A percentile compares a stretch with the other conserved stretches of the same genome.
Conservation (phyloP, 2,888 invertebrate species). For the Drosophila atripex region DNA sequence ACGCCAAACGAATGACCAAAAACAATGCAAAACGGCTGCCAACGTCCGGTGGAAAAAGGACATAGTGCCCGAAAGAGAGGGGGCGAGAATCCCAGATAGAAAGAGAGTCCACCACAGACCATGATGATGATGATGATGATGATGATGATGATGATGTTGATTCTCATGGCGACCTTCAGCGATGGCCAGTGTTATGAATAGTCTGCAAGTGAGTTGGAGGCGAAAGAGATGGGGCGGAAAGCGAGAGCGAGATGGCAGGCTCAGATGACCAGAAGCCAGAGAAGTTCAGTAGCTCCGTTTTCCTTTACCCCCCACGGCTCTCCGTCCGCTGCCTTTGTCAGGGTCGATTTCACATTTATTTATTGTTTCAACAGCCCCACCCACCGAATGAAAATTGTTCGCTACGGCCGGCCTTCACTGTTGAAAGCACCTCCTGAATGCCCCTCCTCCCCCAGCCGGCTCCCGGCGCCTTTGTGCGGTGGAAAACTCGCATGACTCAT, state of each 20-base stretch:
- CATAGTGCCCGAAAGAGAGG: slow-evolving; percentile 4
- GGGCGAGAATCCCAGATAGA: neutral
- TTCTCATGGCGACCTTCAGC: slow-evolving; percentile 36
- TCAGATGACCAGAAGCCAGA: slow-evolving; percentile 74
- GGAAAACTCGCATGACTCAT: slow-evolving; percentile 65
- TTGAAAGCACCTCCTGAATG: slow-evolving; percentile 4
- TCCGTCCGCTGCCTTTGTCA: slow-evolving; percentile 24
- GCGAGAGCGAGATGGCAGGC: slow-evolving; percentile 24
- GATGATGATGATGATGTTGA: slow-evolving; percentile 49
- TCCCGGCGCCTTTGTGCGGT: slow-evolving; percentile 23
- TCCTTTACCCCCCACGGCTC: slow-evolving; percentile 4
- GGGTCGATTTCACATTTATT: slow-evolving; percentile 46
- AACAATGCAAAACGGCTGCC: slow-evolving; percentile 78
- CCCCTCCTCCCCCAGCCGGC: neutral
- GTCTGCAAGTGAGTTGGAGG: slow-evolving; percentile 26
- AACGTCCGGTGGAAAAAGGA: slow-evolving; percentile 68
- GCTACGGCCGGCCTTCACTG: slow-evolving; percentile 7
- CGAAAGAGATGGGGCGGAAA: slow-evolving; percentile 4
- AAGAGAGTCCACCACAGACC: slow-evolving; percentile 24
- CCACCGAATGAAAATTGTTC: slow-evolving; percentile 16
- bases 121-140: slow-evolving; percentile 16
- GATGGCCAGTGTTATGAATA: slow-evolving; percentile 41
- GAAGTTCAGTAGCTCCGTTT: slow-evolving; percentile 46
- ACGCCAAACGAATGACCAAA: slow-evolving; percentile 70
- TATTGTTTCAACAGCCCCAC: slow-evolving; percentile 60